Evolutionary conservation across 2,797 vertebrate genomes (phyloP), one percentile per base, ranked within the genome.

Genomic region (Australoheros facetus): DNA sequence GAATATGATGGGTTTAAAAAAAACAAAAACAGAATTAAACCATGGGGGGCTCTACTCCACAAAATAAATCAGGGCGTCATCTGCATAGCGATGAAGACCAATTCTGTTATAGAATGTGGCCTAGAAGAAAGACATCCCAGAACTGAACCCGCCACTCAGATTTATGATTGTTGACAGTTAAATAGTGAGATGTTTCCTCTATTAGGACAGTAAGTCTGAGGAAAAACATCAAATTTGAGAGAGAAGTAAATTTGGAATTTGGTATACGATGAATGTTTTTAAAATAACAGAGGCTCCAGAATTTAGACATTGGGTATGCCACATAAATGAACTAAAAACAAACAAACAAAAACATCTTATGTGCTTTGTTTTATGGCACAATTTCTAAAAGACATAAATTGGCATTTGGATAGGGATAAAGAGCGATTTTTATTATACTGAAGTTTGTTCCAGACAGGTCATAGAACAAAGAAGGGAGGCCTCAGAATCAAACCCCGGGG

Each of bases 41-140:
- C 34, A 3, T 5, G 13, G 0, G 8, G 17, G 1, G 21, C n/a
- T 60, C n/a, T 1, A 0, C n/a, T 62, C 34, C n/a, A 42, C 13
- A 17, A 16, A 66, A 23, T 28, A 4, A 48, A 66, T 4, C 42
- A 66, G 9, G 42, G 9, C 4, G 32, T 60, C 58, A 13, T 13
- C 11, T 21, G 32, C 58, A 37, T 34, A 21, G 58, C 1, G 5
- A 23, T 12, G 54, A 55, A 55, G 54, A 66, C 3, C 23, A 10
- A 7, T 4, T 48, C 23, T 48, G 3, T 0, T 48, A 0, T 11
- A 6, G 37, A 6, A 7, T 64, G 10, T 6, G 60, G 14, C 23
- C 17, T 9, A 45, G 23, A 66, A 48, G 21, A 28, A 48, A 48
- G 17, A 30, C 23, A 28, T 23, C 9, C 14, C 21, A 48, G 39